Conservation (phyloP, 2,888 invertebrate species). For the Elaeidobius kamerunicus region DNA sequence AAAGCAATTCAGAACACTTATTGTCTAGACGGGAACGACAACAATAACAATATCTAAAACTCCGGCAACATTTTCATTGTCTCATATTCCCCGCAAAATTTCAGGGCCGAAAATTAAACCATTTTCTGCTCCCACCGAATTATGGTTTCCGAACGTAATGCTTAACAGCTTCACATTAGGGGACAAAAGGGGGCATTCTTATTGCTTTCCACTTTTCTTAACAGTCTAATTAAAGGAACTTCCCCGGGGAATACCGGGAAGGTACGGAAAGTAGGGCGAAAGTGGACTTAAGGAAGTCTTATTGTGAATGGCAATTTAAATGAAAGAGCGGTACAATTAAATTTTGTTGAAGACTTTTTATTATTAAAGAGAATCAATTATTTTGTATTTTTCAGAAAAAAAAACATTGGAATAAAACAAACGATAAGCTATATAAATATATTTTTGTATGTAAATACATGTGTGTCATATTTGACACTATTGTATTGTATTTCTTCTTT, state of each 20-base stretch:
- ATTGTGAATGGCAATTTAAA: too few species aligned
- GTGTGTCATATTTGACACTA: too few species aligned
- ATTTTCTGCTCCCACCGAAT: conserved; percentile 20
- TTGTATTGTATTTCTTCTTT: too few species aligned
- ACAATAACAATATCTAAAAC: conserved; percentile 16
- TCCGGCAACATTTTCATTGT: conserved; percentile 25
- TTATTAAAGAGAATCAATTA: background rate
- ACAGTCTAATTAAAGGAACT: conserved; percentile 19
- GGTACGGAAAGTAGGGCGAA: background rate
- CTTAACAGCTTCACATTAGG: conserved; percentile 25
- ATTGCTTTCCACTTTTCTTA: conserved; percentile 19
- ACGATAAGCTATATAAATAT: too few species aligned
- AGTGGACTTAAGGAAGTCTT: too few species aligned
- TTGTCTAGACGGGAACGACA: background rate
- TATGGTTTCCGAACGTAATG: conserved; percentile 23
- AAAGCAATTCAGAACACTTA: conserved; percentile 9
- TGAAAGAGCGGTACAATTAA: background rate
- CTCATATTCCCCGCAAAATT: conserved; percentile 15
- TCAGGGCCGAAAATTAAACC: conserved; percentile 22
- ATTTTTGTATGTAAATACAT: too few species aligned
- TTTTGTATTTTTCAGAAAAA: too few species aligned
- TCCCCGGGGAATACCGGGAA: conserved; percentile 5
- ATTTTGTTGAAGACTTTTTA: background rate
- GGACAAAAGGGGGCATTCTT: conserved; percentile 21
- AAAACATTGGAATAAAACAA: too few species aligned